These are phyloP conservation scores for Pogona vitticeps DNA, from an alignment of 2,113 vertebrate genomes.

Conservation along the genomic window DNA sequence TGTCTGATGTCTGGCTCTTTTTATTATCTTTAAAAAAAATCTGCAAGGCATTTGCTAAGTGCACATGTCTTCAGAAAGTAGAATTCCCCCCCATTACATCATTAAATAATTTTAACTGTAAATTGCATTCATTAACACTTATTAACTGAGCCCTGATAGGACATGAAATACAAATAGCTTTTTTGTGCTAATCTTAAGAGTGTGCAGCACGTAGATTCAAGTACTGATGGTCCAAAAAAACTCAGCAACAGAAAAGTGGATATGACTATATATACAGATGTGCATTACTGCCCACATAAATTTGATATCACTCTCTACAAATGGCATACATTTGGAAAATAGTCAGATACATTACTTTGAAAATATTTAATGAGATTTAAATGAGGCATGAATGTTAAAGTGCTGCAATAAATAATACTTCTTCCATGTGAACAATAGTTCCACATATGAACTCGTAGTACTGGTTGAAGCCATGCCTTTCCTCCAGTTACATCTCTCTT, in stretches of 20 bases:
- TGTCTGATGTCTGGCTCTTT: background rate
- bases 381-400: constrained; percentile 3
- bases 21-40: background rate
- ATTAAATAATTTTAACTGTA: background rate
- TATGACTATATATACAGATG: background rate
- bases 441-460: background rate
- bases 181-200: background rate
- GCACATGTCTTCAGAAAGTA: background rate
- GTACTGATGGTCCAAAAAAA: background rate
- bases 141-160: background rate
- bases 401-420: background rate
- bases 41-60: background rate
- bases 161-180: background rate
- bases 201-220: background rate
- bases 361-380: constrained; percentile 7
- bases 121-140: background rate
- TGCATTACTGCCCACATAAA: background rate
- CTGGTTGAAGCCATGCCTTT: background rate
- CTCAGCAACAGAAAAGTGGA: background rate
- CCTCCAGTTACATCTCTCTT: background rate
- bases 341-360: background rate
- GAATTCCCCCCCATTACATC: background rate
- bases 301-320: background rate
- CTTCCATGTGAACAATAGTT: too few relatives aligned
- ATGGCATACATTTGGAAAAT: constrained; percentile 1